Base-by-base conservation (phyloP, 2,888 invertebrate genomes). In the Hirudinaria manillensis region DNA sequence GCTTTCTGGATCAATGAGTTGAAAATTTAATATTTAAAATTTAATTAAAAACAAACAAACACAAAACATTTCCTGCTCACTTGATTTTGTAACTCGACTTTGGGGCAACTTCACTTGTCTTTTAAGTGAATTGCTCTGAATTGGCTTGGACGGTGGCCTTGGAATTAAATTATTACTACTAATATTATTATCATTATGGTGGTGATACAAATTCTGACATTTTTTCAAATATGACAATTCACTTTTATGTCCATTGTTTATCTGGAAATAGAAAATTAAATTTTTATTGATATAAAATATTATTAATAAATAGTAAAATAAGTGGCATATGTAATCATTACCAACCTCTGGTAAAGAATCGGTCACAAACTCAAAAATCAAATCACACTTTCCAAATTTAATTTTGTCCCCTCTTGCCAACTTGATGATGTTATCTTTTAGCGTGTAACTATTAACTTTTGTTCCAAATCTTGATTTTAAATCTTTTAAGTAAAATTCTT, bases 371-470 rank as follows among this genome's bases (percentile, higher is more conserved):
- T 85, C 83, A 79, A 84, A 84, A 1, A 82, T 81, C 3, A 79
- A 77, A 16, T 83, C 83, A 74, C 80, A 81, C 55, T 80, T 82
- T 19, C 85, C 85, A 79, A 86, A 85, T 76, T 83, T 79, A 66
- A 86, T 80, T 53, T 82, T 76, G 77, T 86, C 85, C 29, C 83
- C 82, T 16, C 83, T 83, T 21, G 84, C 83, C 4, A 86, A 79
- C 34, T 85, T 78, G 6, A 86, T 85, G 24, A 84, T 83, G 10
- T 85, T 85, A 80, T 85, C 85, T 77, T 85, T 85, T 27, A 86
- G 82, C 55, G 84, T 81, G 55, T 84, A 84, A 73, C 85, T 84
- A 77, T 86, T 85, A 10, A 86, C 83, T 78, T 83, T 85, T 16
- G 85, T 85, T 21, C 85, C 85, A 76, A 84, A 83, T n/a, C 82